These are phyloP conservation scores for Syrphus vitripennis DNA, from an alignment of 2,888 invertebrate genomes.

Conservation along the genomic window DNA sequence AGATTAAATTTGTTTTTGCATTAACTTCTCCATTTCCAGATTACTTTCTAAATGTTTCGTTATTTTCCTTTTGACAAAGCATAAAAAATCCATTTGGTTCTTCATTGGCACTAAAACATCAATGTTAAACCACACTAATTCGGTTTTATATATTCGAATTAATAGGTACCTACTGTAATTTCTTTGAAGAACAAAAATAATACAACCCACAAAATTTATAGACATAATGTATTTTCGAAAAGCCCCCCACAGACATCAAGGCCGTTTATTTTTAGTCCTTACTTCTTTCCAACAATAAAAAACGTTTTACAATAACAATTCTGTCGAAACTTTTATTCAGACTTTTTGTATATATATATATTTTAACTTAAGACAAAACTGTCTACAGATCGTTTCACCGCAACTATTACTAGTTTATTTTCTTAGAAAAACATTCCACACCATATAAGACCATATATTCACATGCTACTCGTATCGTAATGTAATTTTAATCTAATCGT, in stretches of 20 bases:
- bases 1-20: too few species aligned
- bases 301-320: background rate
- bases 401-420: background rate
- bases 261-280: background rate
- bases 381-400: background rate
- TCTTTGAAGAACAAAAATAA: background rate
- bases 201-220: background rate
- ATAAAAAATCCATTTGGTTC: too few species aligned
- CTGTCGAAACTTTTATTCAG: background rate
- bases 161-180: background rate
- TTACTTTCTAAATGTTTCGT: too few species aligned
- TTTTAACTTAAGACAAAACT: background rate
- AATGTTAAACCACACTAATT: background rate
- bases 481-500: slow-evolving; percentile 40
- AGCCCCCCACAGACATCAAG: background rate
- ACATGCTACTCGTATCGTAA: slow-evolving; percentile 15
- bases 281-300: background rate
- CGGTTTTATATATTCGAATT: slow-evolving; percentile 6
- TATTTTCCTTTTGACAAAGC: too few species aligned
- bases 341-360: background rate
- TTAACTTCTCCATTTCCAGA: too few species aligned
- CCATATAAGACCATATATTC: slow-evolving; percentile 3
- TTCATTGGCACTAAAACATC: background rate
- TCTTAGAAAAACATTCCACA: background rate
- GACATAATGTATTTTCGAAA: background rate